Base-by-base conservation (phyloP, 1,140 invertebrate genomes). In the Luehdorfia chinensis region DNA sequence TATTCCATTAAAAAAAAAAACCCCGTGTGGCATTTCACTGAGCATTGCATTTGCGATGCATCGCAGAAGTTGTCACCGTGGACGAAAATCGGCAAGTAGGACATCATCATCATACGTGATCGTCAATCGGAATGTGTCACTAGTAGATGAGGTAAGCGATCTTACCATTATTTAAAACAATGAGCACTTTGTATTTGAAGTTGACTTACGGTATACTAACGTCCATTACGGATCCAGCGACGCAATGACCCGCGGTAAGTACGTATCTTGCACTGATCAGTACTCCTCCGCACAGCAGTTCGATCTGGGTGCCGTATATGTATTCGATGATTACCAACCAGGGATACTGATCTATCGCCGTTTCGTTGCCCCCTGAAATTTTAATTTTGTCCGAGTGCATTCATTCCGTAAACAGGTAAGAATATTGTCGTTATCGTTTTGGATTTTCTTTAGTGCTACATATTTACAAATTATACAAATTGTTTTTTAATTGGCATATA, bases 231-330 rank as follows among this genome's bases (percentile, higher is more conserved):
- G 45, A 13, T 16, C 80, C 83, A 0, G 56, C 64, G 3, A 92
- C 61, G 62, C 92, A 93, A 57, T 93, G 92, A 0, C 90, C 91
- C 1, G 92, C 92, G 0, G 92, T 93, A 0, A 93, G 47, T 0
- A 93, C 87, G 62, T 92, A 92, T 31, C 86, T 73, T 15, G 85
- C 79, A 32, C 75, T 88, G 23, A 92, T 89, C 0, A 92, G 66
- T 7, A 73, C 79, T 16, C 91, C 92, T 13, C 90, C 91, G 64
- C 92, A 93, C 6, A 70, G 46, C 11, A 59, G 25, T 12, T 60
- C 59, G 14, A 58, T 49, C 9, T 44, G 37, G 2, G 37, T 34
- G 14, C 54, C 51, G 12, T 44, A 41, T 1, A 32, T 25, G 36
- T 76, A 78, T 8, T 76, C 75, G 11, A 81, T 56, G 0, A 81